Evolutionary conservation across 2,797 vertebrate genomes (phyloP).

Genomic region (Malacoraja senta): DNA sequence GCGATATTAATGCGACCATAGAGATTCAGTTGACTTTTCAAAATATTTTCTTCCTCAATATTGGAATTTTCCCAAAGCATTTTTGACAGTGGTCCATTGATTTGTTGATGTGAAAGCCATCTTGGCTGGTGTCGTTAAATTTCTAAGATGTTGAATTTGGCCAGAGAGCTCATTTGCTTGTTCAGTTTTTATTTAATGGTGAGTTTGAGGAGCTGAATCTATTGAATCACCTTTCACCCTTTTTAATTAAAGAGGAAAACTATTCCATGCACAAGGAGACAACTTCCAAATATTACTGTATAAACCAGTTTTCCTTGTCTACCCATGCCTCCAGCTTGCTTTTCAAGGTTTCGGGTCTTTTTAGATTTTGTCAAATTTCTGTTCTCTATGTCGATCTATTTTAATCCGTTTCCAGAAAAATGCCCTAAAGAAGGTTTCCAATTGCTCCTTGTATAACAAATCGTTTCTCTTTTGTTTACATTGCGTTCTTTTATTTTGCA

Average conservation of each 20-base stretch:
- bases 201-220: neutral
- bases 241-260: neutral
- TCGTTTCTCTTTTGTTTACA: neutral
- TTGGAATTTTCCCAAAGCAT: constrained; percentile 18
- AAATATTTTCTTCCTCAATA: constrained; percentile 19
- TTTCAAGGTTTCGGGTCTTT: neutral
- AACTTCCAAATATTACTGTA: neutral
- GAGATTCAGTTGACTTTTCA: neutral
- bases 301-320: neutral
- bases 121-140: neutral
- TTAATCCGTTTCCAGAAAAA: neutral
- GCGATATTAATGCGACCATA: neutral
- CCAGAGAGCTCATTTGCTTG: neutral
- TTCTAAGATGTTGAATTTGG: constrained; percentile 24
- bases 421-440: neutral
- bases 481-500: neutral
- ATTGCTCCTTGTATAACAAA: neutral
- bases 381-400: neutral
- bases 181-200: too few species aligned
- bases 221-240: neutral
- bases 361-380: neutral
- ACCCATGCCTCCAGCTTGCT: neutral
- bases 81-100: constrained; percentile 25
- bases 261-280: neutral
- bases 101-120: neutral